Percentiles rank a stretch among this genome's conserved stretches.
Conservation (phyloP, 1,140 invertebrate genomes). For the Dendrolimus punctatus region DNA sequence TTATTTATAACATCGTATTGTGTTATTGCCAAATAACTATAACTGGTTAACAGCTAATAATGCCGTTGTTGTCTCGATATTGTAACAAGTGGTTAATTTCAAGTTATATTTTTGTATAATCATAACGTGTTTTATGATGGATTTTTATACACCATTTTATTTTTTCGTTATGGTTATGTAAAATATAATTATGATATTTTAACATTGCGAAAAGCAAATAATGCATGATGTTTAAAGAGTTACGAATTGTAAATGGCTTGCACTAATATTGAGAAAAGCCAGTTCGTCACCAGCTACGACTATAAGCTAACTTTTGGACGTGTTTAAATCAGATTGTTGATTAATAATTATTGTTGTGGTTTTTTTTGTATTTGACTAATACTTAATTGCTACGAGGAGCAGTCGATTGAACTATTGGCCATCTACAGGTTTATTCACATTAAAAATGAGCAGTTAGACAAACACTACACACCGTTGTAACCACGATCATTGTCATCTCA, state of each 20-base stretch:
- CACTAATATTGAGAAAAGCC: too few species aligned
- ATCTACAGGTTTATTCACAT: too few species aligned
- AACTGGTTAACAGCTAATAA: constrained; percentile 56
- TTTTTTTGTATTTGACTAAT: too few species aligned
- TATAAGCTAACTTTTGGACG: too few species aligned
- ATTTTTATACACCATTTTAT: not conserved
- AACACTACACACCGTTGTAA: constrained; percentile 50
- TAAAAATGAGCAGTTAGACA: constrained; percentile 18
- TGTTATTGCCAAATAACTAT: constrained; percentile 48
- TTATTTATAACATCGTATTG: constrained; percentile 30
- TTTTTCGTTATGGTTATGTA: constrained; percentile 14
- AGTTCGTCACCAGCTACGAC: too few species aligned
- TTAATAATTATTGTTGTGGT: too few species aligned
- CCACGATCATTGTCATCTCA: constrained; percentile 40
- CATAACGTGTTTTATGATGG: too few species aligned
- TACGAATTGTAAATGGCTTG: too few species aligned
- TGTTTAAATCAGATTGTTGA: too few species aligned
- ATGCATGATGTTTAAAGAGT: constrained; percentile 11
- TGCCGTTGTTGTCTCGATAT: constrained; percentile 59
- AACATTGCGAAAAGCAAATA: constrained; percentile 20
- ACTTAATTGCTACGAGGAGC: too few species aligned
- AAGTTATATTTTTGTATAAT: too few species aligned
- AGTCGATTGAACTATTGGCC: too few species aligned
- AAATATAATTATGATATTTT: constrained; percentile 17
- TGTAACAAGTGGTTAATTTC: constrained; percentile 34